Evolutionary conservation across 2,888 invertebrate species (phyloP).

Genomic region (Mythimna lalbum): DNA sequence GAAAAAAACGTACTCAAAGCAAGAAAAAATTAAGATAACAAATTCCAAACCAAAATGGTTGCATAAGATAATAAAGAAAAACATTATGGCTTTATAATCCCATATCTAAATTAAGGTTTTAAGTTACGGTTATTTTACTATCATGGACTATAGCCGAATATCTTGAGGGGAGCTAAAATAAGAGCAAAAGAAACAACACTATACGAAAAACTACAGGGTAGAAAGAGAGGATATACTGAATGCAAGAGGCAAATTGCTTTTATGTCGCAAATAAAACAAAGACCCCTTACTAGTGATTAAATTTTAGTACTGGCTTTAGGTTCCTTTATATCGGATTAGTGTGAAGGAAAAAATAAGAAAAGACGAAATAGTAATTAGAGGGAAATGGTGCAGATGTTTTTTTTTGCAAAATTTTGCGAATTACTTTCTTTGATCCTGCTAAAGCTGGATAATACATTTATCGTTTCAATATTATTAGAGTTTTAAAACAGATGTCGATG

Average conservation of each 20-base stretch:
- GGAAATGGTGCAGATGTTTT: conserved; percentile 4
- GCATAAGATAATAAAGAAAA: conserved; percentile 40
- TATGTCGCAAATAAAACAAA: conserved; percentile 68
- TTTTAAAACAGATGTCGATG: not conserved
- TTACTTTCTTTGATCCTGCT: conserved; percentile 8
- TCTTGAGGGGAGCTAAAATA: conserved; percentile 42
- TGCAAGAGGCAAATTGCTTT: conserved; percentile 64
- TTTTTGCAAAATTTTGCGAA: not conserved
- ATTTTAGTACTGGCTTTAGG: conserved; percentile 68
- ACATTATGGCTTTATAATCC: conserved; percentile 54
- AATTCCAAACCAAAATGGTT: conserved; percentile 24
- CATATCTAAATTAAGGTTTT: conserved; percentile 66
- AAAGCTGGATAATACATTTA: not conserved
- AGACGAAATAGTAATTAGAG: conserved; percentile 45
- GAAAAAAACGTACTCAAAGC: not conserved
- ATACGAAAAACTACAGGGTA: conserved; percentile 5
- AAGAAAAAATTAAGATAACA: conserved; percentile 9
- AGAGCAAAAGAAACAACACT: conserved; percentile 30
- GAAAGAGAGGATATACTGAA: conserved; percentile 36
- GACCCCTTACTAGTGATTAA: conserved; percentile 67
- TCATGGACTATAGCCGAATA: conserved; percentile 58
- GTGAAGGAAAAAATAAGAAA: conserved; percentile 42
- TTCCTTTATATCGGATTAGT: conserved; percentile 59
- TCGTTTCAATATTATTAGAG: not conserved
- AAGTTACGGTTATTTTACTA: conserved; percentile 67